Evolutionary conservation across 1,140 invertebrate species (phyloP).

Genomic region (roundworm (Caenorhabditis elegans)): WBcel235 BX284603.4:13029001-13029500

Average conservation of each 20-base stretch:
- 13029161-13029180: background rate
- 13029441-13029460: background rate
- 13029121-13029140: too few species aligned
- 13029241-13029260: background rate
- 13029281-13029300: constrained; percentile 1
- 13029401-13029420: background rate
- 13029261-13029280: background rate
- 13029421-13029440: background rate
- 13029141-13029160: background rate
- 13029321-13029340: background rate
- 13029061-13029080: too few species aligned
- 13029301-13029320: background rate
- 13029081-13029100: too few species aligned
- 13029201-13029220: constrained; percentile 21
- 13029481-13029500: background rate
- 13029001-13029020: too few species aligned
- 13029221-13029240: background rate
- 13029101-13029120: too few species aligned
- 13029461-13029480: background rate
- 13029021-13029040: too few species aligned
- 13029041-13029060: too few species aligned
- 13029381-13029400: background rate
- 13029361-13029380: background rate
- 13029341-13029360: background rate
- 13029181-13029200: constrained; percentile 6